Conservation (phyloP, 2,888 invertebrate species). For the Archaeoteleia sp. region DNA sequence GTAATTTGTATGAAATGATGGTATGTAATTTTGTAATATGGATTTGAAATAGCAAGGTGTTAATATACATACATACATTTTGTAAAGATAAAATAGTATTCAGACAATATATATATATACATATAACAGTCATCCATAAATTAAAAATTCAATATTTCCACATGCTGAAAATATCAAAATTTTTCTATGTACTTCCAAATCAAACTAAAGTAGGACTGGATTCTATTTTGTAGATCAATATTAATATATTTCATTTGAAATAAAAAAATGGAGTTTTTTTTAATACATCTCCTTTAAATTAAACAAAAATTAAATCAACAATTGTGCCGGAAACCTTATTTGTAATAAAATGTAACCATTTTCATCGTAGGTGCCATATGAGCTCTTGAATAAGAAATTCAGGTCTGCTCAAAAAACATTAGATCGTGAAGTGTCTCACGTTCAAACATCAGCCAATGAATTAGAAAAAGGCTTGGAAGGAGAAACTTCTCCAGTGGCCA, state of each 20-base stretch:
- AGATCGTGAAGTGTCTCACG: slow-evolving; percentile 93
- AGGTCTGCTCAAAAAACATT: slow-evolving; percentile 95
- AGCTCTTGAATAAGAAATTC: slow-evolving; percentile 97
- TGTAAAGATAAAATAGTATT: no score
- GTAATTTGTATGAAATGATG: no score
- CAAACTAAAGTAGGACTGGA: no score
- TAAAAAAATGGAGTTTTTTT: neutral
- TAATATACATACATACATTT: no score
- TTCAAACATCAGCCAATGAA: slow-evolving; percentile 86
- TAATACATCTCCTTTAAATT: neutral
- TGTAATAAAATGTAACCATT: neutral
- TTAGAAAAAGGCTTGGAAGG: slow-evolving; percentile 85
- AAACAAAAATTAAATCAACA: neutral
- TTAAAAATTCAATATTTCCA: no score
- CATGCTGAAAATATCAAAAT: no score
- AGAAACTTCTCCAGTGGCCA: slow-evolving; percentile 74
- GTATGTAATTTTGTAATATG: no score
- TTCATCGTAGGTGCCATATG: slow-evolving; percentile 90
- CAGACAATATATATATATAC: no score
- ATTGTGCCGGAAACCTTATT: neutral
- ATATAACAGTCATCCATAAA: no score
- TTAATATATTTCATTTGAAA: neutral
- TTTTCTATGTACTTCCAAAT: no score
- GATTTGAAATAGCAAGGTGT: no score
- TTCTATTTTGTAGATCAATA: neutral